Evolutionary conservation across 2,888 invertebrate species (phyloP).

Genomic region (Clanis bilineata): DNA sequence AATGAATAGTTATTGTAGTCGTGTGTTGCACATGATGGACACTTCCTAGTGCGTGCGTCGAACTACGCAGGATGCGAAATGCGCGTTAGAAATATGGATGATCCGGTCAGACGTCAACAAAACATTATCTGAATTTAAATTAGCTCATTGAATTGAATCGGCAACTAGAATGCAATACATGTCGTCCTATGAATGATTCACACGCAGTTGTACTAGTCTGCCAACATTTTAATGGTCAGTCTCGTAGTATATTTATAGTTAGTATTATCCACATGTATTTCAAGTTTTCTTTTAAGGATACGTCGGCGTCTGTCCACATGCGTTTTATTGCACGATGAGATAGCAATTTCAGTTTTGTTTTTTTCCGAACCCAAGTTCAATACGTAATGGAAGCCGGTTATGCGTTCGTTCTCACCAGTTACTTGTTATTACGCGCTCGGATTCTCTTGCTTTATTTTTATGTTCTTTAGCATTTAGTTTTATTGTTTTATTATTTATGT

Average conservation of each 20-base stretch:
- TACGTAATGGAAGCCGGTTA: conserved; percentile 63
- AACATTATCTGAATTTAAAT: conserved; percentile 74
- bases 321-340: conserved; percentile 29
- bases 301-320: not conserved
- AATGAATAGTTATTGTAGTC: conserved; percentile 20
- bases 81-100: conserved; percentile 69
- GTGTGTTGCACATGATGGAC: conserved; percentile 42
- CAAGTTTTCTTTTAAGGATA: not conserved
- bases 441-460: conserved; percentile 58
- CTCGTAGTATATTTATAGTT: conserved; percentile 21
- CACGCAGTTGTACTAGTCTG: conserved; percentile 38
- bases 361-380: conserved; percentile 53
- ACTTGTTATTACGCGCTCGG: conserved; percentile 57
- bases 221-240: conserved; percentile 29
- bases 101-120: conserved; percentile 63
- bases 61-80: conserved; percentile 61
- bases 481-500: not conserved
- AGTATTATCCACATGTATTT: not conserved
- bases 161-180: conserved; percentile 63
- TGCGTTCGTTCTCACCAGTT: conserved; percentile 48
- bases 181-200: conserved; percentile 59
- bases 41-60: conserved; percentile 61
- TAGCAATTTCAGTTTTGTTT: conserved; percentile 38
- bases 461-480: not conserved
- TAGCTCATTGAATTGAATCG: conserved; percentile 70